These are phyloP conservation scores for Propithecus deckenii DNA, from an alignment of 2,797 vertebrate genomes.

Conservation along the genomic window DNA sequence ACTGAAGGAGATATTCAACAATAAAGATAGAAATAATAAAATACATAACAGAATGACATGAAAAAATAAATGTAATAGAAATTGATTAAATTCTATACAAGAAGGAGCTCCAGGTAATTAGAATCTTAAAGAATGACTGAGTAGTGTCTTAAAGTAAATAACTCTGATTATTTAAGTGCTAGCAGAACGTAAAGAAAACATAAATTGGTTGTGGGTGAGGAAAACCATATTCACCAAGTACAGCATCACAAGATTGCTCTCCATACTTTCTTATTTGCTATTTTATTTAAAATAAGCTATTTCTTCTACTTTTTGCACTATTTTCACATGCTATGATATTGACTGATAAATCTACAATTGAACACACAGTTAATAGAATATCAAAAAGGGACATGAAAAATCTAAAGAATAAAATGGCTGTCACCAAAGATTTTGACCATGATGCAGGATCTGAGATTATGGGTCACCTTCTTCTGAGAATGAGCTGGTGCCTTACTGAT, in stretches of 20 bases:
- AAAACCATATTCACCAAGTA: no score
- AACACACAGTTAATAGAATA: neutral
- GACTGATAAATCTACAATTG: neutral
- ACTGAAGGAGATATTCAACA: neutral
- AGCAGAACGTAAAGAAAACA: no score
- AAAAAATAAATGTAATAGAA: neutral
- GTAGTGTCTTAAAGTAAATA: no score
- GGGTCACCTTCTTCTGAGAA: neutral
- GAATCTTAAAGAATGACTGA: no score
- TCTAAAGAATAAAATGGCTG: neutral
- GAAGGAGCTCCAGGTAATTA: no score
- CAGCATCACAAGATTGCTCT: neutral
- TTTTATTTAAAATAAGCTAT: neutral
- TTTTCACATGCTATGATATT: neutral
- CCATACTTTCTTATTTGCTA: neutral
- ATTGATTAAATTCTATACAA: no score
- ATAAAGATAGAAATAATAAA: neutral
- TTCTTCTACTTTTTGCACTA: accelerated
- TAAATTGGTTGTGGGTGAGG: no score
- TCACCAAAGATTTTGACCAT: neutral
- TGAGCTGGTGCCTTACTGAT: neutral
- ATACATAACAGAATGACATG: neutral
- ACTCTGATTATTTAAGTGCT: no score
- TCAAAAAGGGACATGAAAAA: neutral
- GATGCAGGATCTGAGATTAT: neutral